A percentile compares a stretch with the other conserved stretches of the same genome.
These are phyloP conservation scores for Styela clava DNA, from an alignment of 23 tunicate genomes.

Conservation along the genomic window DNA sequence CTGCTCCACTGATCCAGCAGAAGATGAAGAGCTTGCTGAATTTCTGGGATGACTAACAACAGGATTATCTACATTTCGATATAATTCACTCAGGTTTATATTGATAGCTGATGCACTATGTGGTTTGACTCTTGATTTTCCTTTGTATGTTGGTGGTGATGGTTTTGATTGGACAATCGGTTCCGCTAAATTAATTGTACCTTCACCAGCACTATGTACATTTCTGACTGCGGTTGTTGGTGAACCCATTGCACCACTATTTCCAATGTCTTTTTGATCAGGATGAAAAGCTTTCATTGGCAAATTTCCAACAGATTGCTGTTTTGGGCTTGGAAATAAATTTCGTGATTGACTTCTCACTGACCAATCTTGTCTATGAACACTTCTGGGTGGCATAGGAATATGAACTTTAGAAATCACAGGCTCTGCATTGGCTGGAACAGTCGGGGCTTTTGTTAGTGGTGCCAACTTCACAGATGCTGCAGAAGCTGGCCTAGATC, in stretches of 20 bases:
- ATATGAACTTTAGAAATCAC: background rate
- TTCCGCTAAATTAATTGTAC: background rate
- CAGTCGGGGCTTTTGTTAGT: slow-evolving; percentile 8
- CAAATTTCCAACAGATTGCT: background rate
- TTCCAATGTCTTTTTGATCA: background rate
- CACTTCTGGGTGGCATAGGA: slow-evolving; percentile 2
- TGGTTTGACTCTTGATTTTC: background rate
- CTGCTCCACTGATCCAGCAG: background rate
- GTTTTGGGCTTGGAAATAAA: background rate
- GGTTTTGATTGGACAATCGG: background rate
- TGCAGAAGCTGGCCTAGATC: slow-evolving; percentile 45
- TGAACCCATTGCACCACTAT: background rate
- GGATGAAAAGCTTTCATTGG: slow-evolving; percentile 31
- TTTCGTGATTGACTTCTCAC: background rate
- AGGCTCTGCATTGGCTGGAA: slow-evolving; percentile 25
- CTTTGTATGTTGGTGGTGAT: background rate
- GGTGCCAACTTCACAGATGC: slow-evolving; percentile 55
- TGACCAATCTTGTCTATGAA: background rate
- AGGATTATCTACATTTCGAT: background rate
- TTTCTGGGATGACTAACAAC: background rate
- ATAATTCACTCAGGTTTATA: background rate
- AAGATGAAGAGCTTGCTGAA: slow-evolving; percentile 13
- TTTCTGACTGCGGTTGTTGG: background rate
- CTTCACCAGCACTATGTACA: slow-evolving; percentile 6
- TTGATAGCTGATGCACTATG: background rate